phyloP scores from a whole-genome alignment of 2,888 invertebrate species.

The Aspidiotus destructor region DNA sequence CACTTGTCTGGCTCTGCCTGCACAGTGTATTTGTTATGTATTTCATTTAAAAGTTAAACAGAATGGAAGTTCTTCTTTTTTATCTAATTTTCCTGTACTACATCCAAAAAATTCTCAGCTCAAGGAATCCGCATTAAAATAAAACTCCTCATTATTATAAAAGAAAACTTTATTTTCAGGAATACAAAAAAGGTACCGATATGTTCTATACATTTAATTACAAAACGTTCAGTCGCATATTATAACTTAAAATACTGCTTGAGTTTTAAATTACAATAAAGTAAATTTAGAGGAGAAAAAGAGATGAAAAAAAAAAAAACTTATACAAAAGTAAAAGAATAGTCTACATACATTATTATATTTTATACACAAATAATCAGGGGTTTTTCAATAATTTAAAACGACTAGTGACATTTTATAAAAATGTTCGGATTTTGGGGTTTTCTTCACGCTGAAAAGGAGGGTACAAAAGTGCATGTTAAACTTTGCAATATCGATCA shows the following conservation, averaged over 20 bases:
- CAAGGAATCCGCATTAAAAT: no score
- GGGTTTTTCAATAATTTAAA: constrained; percentile 15
- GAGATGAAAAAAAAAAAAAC: background rate
- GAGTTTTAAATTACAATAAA: background rate
- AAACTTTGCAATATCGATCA: background rate
- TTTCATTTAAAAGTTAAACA: no score
- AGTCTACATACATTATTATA: no score
- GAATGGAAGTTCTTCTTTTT: no score
- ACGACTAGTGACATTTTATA: constrained; percentile 11
- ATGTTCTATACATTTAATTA: background rate
- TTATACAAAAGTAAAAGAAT: constrained; percentile 1
- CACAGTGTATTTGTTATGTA: no score
- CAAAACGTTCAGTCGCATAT: background rate
- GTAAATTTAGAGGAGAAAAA: no score
- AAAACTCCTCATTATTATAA: no score
- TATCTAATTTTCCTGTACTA: no score
- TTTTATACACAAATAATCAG: background rate
- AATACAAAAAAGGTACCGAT: constrained; percentile 1
- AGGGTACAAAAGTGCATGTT: background rate
- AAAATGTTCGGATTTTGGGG: constrained; percentile 1
- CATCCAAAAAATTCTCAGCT: no score
- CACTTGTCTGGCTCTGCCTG: no score
- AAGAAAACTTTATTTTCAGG: background rate
- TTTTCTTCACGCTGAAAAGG: background rate
- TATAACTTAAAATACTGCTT: background rate